phyloP scores from a whole-genome alignment of 1,140 invertebrate species.

The Ooceraea biroi region DNA sequence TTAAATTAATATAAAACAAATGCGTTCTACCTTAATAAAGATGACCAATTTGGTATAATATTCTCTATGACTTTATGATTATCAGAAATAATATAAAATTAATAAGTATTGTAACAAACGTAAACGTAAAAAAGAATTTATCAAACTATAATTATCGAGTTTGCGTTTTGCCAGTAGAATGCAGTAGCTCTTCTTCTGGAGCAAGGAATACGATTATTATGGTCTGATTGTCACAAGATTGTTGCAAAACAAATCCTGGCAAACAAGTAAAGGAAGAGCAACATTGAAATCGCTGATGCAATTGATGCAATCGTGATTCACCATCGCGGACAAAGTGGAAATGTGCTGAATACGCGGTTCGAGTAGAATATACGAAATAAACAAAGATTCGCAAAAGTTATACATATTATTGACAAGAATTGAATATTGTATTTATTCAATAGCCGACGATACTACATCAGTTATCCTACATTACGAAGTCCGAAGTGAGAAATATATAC shows the following conservation, averaged over 20 bases:
- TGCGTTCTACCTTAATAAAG: too few species aligned
- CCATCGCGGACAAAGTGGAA: conserved; percentile 23
- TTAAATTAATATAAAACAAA: too few species aligned
- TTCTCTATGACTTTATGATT: too few species aligned
- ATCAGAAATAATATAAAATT: too few species aligned
- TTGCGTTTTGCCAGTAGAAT: background rate
- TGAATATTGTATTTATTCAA: conserved; percentile 39
- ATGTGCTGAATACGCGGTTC: background rate
- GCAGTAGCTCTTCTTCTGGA: background rate
- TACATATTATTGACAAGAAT: background rate
- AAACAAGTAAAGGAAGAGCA: conserved; percentile 29
- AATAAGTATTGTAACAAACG: too few species aligned
- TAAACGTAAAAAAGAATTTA: background rate
- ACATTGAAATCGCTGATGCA: conserved; percentile 29
- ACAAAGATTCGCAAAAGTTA: conserved; percentile 2
- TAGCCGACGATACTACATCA: background rate
- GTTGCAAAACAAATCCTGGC: conserved; percentile 7
- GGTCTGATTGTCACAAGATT: conserved; percentile 45
- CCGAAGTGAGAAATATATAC: background rate
- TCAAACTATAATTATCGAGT: background rate
- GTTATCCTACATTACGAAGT: background rate
- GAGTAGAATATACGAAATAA: background rate
- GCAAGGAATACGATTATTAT: conserved; percentile 47
- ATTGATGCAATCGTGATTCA: conserved; percentile 26
- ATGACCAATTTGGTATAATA: too few species aligned